A percentile compares a stretch with the other conserved stretches of the same genome.
phyloP scores from a whole-genome alignment of 2,888 invertebrate genomes.

The Amiota communis region DNA sequence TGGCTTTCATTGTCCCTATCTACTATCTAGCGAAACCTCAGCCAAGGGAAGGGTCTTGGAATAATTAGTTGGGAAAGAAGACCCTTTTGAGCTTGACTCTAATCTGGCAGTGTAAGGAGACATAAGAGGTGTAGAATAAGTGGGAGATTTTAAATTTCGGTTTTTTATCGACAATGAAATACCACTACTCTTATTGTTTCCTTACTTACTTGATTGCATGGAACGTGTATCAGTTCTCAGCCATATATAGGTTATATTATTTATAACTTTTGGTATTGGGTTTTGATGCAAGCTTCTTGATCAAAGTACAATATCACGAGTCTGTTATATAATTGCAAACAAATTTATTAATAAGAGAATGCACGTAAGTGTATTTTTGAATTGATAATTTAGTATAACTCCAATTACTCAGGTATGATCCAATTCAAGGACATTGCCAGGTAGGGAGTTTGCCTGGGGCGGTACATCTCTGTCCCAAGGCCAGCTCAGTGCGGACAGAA shows the following conservation, averaged over 20 bases:
- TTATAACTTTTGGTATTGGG: background rate
- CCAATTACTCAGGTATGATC: slow-evolving; percentile 36
- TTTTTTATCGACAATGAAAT: slow-evolving; percentile 20
- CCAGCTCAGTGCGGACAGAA: slow-evolving; percentile 79
- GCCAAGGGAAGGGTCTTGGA: slow-evolving; percentile 59
- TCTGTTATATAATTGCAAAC: slow-evolving; percentile 22
- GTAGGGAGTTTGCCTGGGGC: slow-evolving; percentile 49
- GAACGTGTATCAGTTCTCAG: slow-evolving; percentile 19
- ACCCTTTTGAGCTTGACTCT: slow-evolving; percentile 81
- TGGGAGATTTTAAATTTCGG: slow-evolving; percentile 32
- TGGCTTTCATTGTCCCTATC: slow-evolving; percentile 76
- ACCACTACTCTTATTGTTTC: slow-evolving; percentile 23
- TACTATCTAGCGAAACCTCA: slow-evolving; percentile 79
- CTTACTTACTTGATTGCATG: slow-evolving; percentile 20
- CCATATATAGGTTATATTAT: background rate
- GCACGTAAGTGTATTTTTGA: slow-evolving; percentile 16
- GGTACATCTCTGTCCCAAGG: slow-evolving; percentile 45
- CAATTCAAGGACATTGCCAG: slow-evolving; percentile 40
- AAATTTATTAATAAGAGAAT: slow-evolving; percentile 14
- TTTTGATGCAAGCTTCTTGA: slow-evolving; percentile 21
- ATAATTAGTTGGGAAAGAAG: slow-evolving; percentile 80
- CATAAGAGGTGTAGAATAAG: slow-evolving; percentile 21
- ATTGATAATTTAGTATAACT: slow-evolving; percentile 36
- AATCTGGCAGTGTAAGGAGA: slow-evolving; percentile 73
- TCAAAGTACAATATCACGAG: slow-evolving; percentile 18